A percentile compares a stretch with the other conserved stretches of the same genome.
Evolutionary conservation across 2,888 invertebrate species (phyloP).

Genomic region (Corythucha ciliata): DNA sequence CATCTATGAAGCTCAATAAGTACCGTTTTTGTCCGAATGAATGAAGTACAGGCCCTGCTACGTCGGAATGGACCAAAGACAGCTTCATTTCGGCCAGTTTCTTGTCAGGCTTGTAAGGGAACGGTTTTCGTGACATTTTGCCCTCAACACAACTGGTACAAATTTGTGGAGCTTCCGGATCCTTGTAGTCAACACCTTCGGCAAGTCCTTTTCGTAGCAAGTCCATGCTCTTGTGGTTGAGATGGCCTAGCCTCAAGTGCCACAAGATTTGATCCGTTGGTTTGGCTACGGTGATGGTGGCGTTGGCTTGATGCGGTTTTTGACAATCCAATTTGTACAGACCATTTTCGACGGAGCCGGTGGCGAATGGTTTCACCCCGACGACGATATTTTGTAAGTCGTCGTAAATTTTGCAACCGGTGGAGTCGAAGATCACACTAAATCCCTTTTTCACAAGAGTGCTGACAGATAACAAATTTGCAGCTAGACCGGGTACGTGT

Average conservation of each 20-base stretch:
- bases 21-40: slow-evolving; percentile 23
- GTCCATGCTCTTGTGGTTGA: background rate
- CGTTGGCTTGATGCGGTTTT: background rate
- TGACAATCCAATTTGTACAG: slow-evolving; percentile 1
- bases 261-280: background rate
- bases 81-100: slow-evolving; percentile 15
- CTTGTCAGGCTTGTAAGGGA: slow-evolving; percentile 1
- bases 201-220: background rate
- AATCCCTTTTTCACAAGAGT: slow-evolving; percentile 31
- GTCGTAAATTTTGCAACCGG: slow-evolving; percentile 4
- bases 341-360: slow-evolving; percentile 7
- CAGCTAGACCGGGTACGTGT: no score
- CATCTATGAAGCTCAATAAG: slow-evolving; percentile 25
- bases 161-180: background rate
- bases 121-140: slow-evolving; percentile 17
- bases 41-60: slow-evolving; percentile 24
- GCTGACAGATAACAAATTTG: slow-evolving; percentile 34
- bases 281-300: background rate
- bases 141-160: slow-evolving; percentile 18
- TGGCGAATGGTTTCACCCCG: slow-evolving; percentile 4
- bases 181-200: background rate
- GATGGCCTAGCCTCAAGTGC: slow-evolving; percentile 9
- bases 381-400: background rate
- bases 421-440: background rate
- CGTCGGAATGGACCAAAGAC: slow-evolving; percentile 29